Conservation (phyloP, 2,797 vertebrate genomes). For the Agapornis canus region DNA sequence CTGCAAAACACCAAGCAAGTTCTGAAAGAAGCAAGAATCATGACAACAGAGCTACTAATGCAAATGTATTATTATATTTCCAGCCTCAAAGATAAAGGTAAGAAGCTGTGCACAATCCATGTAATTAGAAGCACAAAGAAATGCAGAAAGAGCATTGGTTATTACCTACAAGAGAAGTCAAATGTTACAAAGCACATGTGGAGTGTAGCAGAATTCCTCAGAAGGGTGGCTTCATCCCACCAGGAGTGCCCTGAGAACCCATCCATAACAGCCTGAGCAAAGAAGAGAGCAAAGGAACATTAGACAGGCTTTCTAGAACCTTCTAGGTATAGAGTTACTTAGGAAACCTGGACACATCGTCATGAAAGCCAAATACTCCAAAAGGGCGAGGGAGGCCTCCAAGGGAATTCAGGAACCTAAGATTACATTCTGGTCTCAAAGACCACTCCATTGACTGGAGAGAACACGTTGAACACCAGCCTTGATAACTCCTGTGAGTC, state of each 20-base stretch:
- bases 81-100: neutral
- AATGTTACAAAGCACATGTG: neutral
- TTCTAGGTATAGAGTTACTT: slow-evolving; percentile 30
- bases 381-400: neutral
- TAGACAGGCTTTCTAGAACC: slow-evolving; percentile 48
- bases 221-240: neutral
- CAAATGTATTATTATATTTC: neutral
- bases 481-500: neutral
- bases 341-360: neutral
- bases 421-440: neutral
- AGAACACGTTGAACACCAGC: neutral
- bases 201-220: neutral
- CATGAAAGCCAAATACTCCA: neutral
- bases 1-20: neutral
- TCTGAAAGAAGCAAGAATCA: neutral
- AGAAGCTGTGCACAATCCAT: neutral
- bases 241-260: neutral
- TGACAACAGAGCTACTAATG: neutral
- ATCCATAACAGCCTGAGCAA: neutral
- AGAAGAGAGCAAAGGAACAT: slow-evolving; percentile 41
- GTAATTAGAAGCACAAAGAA: neutral
- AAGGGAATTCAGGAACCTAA: neutral
- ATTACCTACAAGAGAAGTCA: neutral
- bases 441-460: neutral
- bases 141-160: neutral